Conservation (phyloP, 2,888 invertebrate genomes). For the Heliconius hortense region DNA sequence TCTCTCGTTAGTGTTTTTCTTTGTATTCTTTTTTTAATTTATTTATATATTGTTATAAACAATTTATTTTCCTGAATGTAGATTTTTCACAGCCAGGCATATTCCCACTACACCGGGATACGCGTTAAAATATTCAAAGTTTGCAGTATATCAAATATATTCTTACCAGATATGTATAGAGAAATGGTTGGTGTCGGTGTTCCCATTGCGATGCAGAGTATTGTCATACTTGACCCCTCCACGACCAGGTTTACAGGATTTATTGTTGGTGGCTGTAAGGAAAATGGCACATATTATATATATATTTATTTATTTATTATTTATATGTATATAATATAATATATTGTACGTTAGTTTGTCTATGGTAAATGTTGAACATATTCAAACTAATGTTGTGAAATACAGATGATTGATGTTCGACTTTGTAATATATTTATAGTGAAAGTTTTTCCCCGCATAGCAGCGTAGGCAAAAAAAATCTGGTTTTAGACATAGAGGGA, state of each 20-base stretch:
- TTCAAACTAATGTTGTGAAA: too few species aligned
- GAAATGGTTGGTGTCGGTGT: conserved; percentile 93
- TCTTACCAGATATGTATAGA: conserved; percentile 87
- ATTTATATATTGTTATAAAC: too few species aligned
- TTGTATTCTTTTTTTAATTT: too few species aligned
- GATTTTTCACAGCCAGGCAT: too few species aligned
- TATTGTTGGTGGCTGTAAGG: conserved; percentile 87
- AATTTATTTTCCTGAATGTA: not conserved
- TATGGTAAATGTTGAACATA: too few species aligned
- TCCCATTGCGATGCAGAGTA: conserved; percentile 92
- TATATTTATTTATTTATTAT: not conserved
- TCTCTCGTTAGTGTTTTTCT: too few species aligned
- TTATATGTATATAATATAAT: not conserved
- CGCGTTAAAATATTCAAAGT: not conserved
- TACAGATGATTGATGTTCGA: too few species aligned
- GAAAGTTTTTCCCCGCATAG: too few species aligned
- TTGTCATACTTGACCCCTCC: conserved; percentile 93
- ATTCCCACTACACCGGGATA: not conserved
- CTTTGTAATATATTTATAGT: too few species aligned
- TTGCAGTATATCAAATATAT: not conserved
- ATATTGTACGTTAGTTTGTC: not conserved
- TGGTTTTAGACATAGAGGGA: too few species aligned
- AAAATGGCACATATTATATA: conserved; percentile 3
- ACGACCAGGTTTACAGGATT: conserved; percentile 91
- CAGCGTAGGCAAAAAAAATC: too few species aligned